phyloP scores from a whole-genome alignment of 1,140 invertebrate species.

The Meloidogyne hapla region DNA sequence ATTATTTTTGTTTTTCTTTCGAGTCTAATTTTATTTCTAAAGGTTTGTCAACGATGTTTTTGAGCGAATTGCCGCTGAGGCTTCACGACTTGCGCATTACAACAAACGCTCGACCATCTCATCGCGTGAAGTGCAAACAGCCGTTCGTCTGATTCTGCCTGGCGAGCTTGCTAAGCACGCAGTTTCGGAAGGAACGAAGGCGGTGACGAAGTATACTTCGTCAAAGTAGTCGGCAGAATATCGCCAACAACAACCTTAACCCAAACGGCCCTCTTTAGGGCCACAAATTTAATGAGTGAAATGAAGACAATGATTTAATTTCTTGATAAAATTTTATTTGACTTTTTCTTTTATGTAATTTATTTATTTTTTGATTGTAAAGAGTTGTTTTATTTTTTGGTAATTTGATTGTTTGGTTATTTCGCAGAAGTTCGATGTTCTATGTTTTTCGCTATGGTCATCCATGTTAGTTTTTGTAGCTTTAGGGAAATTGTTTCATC shows the following conservation, averaged over 20 bases:
- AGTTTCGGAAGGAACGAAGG: conserved; percentile 66
- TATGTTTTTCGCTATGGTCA: too few species aligned
- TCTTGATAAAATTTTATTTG: too few species aligned
- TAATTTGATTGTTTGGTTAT: too few species aligned
- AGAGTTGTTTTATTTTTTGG: too few species aligned
- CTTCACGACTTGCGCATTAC: conserved; percentile 53
- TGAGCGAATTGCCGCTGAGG: conserved; percentile 52
- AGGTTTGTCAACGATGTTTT: conserved; percentile 66
- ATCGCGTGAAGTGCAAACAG: conserved; percentile 65
- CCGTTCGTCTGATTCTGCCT: conserved; percentile 65
- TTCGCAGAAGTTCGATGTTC: too few species aligned
- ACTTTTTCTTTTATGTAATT: too few species aligned
- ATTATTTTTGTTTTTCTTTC: background rate
- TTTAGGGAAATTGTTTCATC: too few species aligned
- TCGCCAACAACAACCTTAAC: conserved; percentile 16
- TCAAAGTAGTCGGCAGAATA: conserved; percentile 65
- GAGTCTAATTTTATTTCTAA: background rate
- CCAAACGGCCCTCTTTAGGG: conserved; percentile 37
- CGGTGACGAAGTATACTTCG: conserved; percentile 67
- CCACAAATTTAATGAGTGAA: too few species aligned
- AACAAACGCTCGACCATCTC: conserved; percentile 67
- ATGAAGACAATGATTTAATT: too few species aligned
- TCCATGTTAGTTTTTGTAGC: too few species aligned
- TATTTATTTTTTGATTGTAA: too few species aligned
- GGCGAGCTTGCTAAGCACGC: conserved; percentile 66